Conservation (phyloP, 2,113 vertebrate genomes). For the Heliornis fulica region DNA sequence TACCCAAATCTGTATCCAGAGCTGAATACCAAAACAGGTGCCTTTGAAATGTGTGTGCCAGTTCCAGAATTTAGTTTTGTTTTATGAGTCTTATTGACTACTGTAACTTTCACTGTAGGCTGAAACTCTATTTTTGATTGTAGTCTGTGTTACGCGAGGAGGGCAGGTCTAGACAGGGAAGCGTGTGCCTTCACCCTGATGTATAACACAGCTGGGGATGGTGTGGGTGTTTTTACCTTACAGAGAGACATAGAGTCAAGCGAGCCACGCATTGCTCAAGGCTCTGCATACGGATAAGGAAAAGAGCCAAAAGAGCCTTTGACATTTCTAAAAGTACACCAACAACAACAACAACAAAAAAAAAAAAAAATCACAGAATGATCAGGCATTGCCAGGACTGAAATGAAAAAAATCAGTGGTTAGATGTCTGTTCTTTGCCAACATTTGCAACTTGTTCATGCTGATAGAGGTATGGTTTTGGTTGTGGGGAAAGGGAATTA, state of each 20-base stretch:
- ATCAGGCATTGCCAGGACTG: neutral
- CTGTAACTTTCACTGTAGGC: neutral
- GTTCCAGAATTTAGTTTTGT: neutral
- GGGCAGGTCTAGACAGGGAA: neutral
- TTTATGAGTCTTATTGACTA: neutral
- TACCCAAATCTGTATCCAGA: neutral
- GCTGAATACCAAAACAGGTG: neutral
- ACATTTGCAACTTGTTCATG: neutral
- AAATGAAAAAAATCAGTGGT: neutral
- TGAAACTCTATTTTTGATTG: neutral
- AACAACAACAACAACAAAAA: too few relatives aligned
- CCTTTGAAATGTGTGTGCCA: neutral
- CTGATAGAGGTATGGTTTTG: neutral
- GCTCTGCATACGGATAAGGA: neutral
- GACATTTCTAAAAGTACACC: neutral
- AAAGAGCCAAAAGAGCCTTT: neutral
- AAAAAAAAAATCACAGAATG: neutral
- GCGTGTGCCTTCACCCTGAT: neutral
- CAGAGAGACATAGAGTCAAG: neutral
- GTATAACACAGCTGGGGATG: neutral
- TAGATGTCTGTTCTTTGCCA: neutral
- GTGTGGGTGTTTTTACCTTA: neutral
- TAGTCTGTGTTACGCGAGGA: neutral
- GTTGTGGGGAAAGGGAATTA: neutral
- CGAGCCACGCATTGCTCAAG: neutral